phyloP scores from a whole-genome alignment of 2,797 vertebrate genomes.

The Acipenser ruthenus region DNA sequence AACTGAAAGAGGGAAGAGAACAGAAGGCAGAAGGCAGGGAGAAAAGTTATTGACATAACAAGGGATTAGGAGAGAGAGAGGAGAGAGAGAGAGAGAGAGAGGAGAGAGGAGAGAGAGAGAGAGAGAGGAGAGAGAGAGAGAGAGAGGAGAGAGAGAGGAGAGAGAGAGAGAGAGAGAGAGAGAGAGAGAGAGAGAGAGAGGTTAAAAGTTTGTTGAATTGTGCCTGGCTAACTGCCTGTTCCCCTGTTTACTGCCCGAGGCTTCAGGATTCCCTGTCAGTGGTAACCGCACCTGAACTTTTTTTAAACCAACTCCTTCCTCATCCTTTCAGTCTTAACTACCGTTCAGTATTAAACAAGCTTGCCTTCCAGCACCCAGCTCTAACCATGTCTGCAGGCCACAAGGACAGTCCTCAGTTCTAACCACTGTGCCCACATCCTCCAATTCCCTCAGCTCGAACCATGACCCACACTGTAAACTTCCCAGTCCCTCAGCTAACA shows the following conservation, averaged over 20 bases:
- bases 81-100: conserved; percentile 35
- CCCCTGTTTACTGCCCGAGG: conserved; percentile 69
- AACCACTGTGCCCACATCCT: too few relatives aligned
- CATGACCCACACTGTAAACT: too few relatives aligned
- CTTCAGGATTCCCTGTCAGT: conserved; percentile 65
- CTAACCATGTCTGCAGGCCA: too few relatives aligned
- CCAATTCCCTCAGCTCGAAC: too few relatives aligned
- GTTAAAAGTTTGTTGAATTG: conserved; percentile 71
- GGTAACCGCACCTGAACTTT: conserved; percentile 67
- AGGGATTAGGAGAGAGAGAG: conserved; percentile 53
- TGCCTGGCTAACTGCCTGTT: conserved; percentile 69
- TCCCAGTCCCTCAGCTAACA: too few relatives aligned
- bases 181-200: conserved; percentile 29
- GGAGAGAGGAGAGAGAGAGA: conserved; percentile 44
- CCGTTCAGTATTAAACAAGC: conserved; percentile 46
- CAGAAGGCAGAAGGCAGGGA: not conserved
- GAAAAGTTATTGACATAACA: conserved; percentile 52
- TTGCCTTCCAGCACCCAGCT: too few relatives aligned
- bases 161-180: conserved; percentile 50
- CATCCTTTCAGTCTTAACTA: conserved; percentile 63
- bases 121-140: too few relatives aligned
- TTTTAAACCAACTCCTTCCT: conserved; percentile 35
- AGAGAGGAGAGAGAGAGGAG: conserved; percentile 46
- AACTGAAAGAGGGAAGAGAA: conserved; percentile 45
- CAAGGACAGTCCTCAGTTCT: too few relatives aligned